phyloP scores from a whole-genome alignment of 2,888 invertebrate genomes.

The Dolichomitus sp. region DNA sequence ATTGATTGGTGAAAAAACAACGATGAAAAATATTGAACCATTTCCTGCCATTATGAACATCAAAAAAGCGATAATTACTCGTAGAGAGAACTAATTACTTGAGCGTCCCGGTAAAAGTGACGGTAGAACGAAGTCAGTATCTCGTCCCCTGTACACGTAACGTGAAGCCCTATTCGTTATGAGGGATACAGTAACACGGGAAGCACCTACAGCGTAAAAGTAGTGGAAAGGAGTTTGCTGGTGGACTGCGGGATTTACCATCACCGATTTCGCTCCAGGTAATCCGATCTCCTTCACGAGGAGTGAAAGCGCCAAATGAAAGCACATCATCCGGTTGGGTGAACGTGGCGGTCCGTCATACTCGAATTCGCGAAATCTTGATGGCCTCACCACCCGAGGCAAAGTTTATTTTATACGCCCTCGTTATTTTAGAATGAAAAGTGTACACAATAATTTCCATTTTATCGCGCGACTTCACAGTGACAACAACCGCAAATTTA shows the following conservation, averaged over 20 bases:
- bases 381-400: constrained; percentile 20
- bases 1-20: not conserved
- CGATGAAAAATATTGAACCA: not conserved
- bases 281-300: constrained; percentile 65
- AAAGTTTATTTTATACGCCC: constrained; percentile 17
- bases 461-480: constrained; percentile 8
- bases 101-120: constrained; percentile 18
- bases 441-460: constrained; percentile 40
- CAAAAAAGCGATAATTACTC: constrained; percentile 16
- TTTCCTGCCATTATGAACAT: not conserved
- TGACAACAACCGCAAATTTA: constrained; percentile 14
- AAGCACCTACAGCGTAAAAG: constrained; percentile 40
- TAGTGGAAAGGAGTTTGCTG: constrained; percentile 6
- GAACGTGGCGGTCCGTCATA: constrained; percentile 49
- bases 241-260: constrained; percentile 20
- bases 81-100: constrained; percentile 31
- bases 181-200: constrained; percentile 22
- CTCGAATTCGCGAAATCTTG: constrained; percentile 57
- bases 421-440: constrained; percentile 49
- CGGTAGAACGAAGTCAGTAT: constrained; percentile 50
- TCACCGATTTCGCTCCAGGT: constrained; percentile 44
- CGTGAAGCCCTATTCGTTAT: constrained; percentile 70
- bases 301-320: constrained; percentile 70
- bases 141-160: constrained; percentile 59
- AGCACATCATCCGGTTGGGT: constrained; percentile 57